phyloP scores from a whole-genome alignment of 1,140 invertebrate genomes.

The Formica exsecta region DNA sequence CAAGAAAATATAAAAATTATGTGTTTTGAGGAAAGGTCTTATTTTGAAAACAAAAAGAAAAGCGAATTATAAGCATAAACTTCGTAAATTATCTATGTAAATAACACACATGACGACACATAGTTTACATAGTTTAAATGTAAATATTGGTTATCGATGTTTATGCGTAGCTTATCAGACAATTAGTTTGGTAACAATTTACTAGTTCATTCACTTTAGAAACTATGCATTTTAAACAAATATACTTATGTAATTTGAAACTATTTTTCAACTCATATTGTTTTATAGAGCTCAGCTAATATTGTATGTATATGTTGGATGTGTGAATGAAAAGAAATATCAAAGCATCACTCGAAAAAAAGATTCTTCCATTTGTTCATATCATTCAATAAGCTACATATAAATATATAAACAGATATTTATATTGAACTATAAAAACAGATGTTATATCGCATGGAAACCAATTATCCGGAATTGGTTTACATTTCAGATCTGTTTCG shows the following conservation, averaged over 20 bases:
- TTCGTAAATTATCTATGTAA: neutral
- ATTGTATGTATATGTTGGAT: neutral
- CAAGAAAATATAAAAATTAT: slow-evolving; percentile 28
- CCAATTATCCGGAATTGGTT: slow-evolving; percentile 27
- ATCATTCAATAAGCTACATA: slow-evolving; percentile 32
- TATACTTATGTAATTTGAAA: slow-evolving; percentile 1
- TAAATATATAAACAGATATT: slow-evolving; percentile 47
- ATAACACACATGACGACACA: slow-evolving; percentile 1
- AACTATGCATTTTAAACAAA: slow-evolving; percentile 25
- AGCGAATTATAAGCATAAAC: neutral
- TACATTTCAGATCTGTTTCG: slow-evolving; percentile 22
- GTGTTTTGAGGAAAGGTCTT: neutral
- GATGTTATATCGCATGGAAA: neutral
- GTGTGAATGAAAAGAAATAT: slow-evolving; percentile 13
- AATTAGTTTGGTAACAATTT: slow-evolving; percentile 13
- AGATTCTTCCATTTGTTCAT: slow-evolving; percentile 43
- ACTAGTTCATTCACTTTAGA: neutral
- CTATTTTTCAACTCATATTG: slow-evolving; percentile 25
- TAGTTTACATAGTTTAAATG: slow-evolving; percentile 41
- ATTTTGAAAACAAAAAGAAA: neutral
- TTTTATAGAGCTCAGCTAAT: slow-evolving; percentile 18
- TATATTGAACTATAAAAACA: slow-evolving; percentile 28
- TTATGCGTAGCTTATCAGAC: slow-evolving; percentile 16
- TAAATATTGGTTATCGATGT: slow-evolving; percentile 33
- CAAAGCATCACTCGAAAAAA: slow-evolving; percentile 27